Evolutionary conservation across 2,888 invertebrate species (phyloP), one percentile per base, ranked within the genome.

Genomic region (Erebia epiphron): DNA sequence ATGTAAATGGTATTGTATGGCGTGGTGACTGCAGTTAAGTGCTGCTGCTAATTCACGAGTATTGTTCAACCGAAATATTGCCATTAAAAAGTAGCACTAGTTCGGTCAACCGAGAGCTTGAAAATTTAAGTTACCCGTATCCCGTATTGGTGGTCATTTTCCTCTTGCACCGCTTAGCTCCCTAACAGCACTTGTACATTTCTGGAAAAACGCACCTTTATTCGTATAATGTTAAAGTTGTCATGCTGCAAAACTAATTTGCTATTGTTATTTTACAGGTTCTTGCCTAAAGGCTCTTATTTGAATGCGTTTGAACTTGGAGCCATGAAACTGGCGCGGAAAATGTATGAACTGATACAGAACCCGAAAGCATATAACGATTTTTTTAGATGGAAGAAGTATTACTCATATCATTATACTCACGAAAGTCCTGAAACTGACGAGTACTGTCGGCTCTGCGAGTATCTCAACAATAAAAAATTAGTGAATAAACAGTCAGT

Each of bases 391-490:
- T 91, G 89, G 90, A 82, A 81, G 62, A 84, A 82, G 2, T 78
- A 88, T 72, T 90, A 90, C 71, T 79, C 81, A 0, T 83, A 81
- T 70, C 82, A 85, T 49, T 77, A 77, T 14, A 82, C 80, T 8
- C 76, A 83, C 52, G 79, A 83, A 54, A 79, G 75, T 13, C 81
- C 86, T 0, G 81, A 82, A 0, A 83, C 85, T 0, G 87, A 89
- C 46, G 85, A 86, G 49, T 85, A 88, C 65, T 91, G 91, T 72
- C 77, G 77, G 1, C 83, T 91, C 54, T 91, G 91, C 74, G 81
- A 79, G 1, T 76, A 84, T 72, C 58, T 85, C 0, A 89, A 90
- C 66, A 77, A 88, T 62, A 76, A 80, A 9, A 67, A 68, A 0
- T 60, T 80, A 5, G 77, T 85, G 77, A 76, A 75, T 1, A 73